phyloP scores from a whole-genome alignment of 1,140 invertebrate genomes.

The Steinernema khuongi region DNA sequence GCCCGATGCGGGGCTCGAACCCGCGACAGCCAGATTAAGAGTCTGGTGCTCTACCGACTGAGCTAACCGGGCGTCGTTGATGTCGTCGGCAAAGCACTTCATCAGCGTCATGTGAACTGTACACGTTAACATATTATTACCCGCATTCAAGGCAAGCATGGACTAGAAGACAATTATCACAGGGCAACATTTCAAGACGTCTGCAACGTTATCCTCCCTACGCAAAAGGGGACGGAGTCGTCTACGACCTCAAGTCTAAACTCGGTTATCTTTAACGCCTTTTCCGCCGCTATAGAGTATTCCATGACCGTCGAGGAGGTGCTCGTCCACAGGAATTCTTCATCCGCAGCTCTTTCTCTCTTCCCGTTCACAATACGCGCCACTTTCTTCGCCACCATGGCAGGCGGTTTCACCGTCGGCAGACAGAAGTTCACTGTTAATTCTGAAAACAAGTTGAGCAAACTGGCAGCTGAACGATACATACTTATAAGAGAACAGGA shows the following conservation, averaged over 20 bases:
- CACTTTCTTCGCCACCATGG: neutral
- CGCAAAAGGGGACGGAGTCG: neutral
- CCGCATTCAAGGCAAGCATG: too few relatives aligned
- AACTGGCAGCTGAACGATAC: neutral
- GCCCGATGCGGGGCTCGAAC: conserved; percentile 55
- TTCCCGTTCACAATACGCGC: neutral
- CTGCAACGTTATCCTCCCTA: neutral
- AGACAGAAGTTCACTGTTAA: neutral
- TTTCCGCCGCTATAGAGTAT: neutral
- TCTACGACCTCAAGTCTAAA: neutral
- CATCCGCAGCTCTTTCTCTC: neutral
- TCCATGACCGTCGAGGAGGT: neutral
- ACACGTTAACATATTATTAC: too few relatives aligned
- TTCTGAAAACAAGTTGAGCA: neutral
- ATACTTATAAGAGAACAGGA: neutral
- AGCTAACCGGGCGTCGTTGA: neutral
- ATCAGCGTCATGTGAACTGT: too few relatives aligned
- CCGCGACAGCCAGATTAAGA: conserved; percentile 57
- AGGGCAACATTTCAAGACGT: too few relatives aligned
- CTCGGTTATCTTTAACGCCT: neutral
- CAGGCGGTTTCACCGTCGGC: neutral
- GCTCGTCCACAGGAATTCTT: neutral
- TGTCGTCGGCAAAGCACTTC: too few relatives aligned
- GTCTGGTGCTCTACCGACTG: conserved; percentile 50
- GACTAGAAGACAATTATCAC: too few relatives aligned